Evolutionary conservation across 2,888 invertebrate species (phyloP).

Genomic region (Lathronympha strigana): DNA sequence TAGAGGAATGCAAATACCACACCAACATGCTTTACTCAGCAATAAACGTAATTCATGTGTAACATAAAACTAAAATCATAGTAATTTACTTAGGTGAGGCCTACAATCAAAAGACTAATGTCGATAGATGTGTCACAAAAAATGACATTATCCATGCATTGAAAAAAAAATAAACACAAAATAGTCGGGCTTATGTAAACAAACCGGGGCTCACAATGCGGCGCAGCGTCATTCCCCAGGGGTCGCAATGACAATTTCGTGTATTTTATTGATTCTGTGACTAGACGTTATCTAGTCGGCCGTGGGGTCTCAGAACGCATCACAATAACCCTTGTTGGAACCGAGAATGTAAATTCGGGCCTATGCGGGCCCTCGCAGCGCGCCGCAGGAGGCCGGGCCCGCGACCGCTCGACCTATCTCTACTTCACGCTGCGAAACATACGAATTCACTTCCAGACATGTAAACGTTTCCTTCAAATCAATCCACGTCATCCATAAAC

Average conservation of each 20-base stretch:
- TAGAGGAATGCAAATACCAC: slow-evolving; percentile 57
- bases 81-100: slow-evolving; percentile 1
- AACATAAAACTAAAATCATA: not conserved
- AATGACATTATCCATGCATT: slow-evolving; percentile 22
- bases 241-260: slow-evolving; percentile 61
- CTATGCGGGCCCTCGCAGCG: slow-evolving; percentile 63
- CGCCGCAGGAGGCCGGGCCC: slow-evolving; percentile 70
- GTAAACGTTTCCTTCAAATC: slow-evolving; percentile 67
- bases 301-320: slow-evolving; percentile 49
- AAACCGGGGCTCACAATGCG: slow-evolving; percentile 55
- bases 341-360: slow-evolving; percentile 75
- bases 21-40: slow-evolving; percentile 46
- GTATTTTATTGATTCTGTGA: slow-evolving; percentile 66
- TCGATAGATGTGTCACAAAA: slow-evolving; percentile 22
- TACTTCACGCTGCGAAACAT: slow-evolving; percentile 79
- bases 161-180: slow-evolving; percentile 28
- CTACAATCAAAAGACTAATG: not conserved
- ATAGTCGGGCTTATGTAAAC: slow-evolving; percentile 55
- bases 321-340: slow-evolving; percentile 63
- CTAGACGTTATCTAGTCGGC: slow-evolving; percentile 59
- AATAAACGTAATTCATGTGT: slow-evolving; percentile 5
- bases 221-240: slow-evolving; percentile 51
- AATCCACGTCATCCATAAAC: slow-evolving; percentile 65
- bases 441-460: slow-evolving; percentile 76
- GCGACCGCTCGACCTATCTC: slow-evolving; percentile 67